A percentile compares a stretch with the other conserved stretches of the same genome.
Conservation (phyloP, 2,888 invertebrate genomes). For the Augiades crinisus region DNA sequence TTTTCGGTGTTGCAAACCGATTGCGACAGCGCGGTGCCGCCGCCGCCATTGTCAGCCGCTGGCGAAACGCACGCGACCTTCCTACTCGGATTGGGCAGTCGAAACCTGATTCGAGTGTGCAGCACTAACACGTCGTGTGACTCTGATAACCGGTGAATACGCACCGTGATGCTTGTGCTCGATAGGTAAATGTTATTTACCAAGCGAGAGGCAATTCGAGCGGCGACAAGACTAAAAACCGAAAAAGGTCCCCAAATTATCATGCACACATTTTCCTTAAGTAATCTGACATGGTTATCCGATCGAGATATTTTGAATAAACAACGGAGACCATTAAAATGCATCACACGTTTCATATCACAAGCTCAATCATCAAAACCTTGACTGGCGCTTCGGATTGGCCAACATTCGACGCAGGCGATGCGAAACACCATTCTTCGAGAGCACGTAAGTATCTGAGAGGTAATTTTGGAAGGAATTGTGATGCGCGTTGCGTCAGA, state of each 20-base stretch:
- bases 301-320: not conserved
- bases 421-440: constrained; percentile 34
- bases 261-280: not conserved
- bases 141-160: not conserved
- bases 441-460: constrained; percentile 27
- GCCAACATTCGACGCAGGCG: constrained; percentile 31
- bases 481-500: constrained; percentile 32
- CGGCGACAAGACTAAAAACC: too few relatives aligned
- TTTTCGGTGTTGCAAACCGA: constrained; percentile 74
- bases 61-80: constrained; percentile 75
- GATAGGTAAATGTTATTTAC: not conserved
- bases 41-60: constrained; percentile 71
- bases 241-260: too few relatives aligned
- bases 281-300: not conserved
- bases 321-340: constrained; percentile 12
- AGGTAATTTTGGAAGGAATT: constrained; percentile 31
- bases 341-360: constrained; percentile 32
- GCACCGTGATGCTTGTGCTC: not conserved
- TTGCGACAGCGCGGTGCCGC: constrained; percentile 63
- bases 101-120: constrained; percentile 56
- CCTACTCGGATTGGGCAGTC: constrained; percentile 71
- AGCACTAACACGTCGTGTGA: constrained; percentile 26
- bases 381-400: constrained; percentile 34
- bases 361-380: constrained; percentile 34
- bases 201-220: too few relatives aligned